Evolutionary conservation across 2,888 invertebrate genomes (phyloP).

Genomic region (Alloplasta piceator): DNA sequence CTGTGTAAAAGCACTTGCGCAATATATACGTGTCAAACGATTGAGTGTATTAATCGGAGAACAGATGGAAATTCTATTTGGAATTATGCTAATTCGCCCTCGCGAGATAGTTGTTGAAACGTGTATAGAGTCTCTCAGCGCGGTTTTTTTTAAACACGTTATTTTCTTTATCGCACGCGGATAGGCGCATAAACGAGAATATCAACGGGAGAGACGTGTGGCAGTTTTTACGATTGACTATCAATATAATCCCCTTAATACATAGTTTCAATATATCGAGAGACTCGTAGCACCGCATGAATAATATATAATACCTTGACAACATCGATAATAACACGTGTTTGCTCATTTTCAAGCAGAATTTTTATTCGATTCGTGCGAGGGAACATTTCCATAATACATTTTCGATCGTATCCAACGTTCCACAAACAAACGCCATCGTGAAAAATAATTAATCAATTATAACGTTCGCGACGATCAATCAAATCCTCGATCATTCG

Average conservation of each 20-base stretch:
- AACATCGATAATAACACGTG: not conserved
- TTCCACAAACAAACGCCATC: too few species aligned
- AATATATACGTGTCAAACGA: slow-evolving; percentile 21
- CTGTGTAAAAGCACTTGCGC: not conserved
- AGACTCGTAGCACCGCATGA: slow-evolving; percentile 1
- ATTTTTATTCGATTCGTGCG: too few species aligned
- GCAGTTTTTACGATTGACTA: slow-evolving; percentile 40
- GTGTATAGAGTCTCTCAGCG: not conserved
- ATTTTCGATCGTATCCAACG: too few species aligned
- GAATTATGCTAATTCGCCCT: slow-evolving; percentile 43
- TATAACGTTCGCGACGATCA: too few species aligned
- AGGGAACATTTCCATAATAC: too few species aligned
- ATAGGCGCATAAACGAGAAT: slow-evolving; percentile 17
- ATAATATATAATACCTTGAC: not conserved
- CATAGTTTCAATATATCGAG: slow-evolving; percentile 7
- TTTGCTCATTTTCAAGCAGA: not conserved
- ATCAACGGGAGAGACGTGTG: slow-evolving; percentile 15
- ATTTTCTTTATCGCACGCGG: slow-evolving; percentile 17
- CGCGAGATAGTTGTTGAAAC: not conserved
- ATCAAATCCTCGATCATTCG: too few species aligned
- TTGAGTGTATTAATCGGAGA: slow-evolving; percentile 19
- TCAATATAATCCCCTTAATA: slow-evolving; percentile 30
- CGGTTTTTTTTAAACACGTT: not conserved
- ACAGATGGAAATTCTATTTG: slow-evolving; percentile 42
- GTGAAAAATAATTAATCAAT: too few species aligned